A percentile compares a stretch with the other conserved stretches of the same genome.
These are phyloP conservation scores for Morpho achilles DNA, from an alignment of 2,888 invertebrate genomes.

Conservation along the genomic window DNA sequence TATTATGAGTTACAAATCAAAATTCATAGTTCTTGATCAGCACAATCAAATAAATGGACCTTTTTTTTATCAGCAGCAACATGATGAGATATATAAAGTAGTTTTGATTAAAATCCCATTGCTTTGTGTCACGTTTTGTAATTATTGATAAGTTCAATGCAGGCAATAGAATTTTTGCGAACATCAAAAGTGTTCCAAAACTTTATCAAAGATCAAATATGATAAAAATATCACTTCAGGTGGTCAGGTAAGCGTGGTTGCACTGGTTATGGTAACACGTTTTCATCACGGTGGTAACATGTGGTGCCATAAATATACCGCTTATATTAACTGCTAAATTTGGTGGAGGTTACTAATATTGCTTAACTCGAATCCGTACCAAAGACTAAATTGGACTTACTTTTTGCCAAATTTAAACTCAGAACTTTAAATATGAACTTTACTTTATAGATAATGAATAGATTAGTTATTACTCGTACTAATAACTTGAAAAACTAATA, in stretches of 20 bases:
- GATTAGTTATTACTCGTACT: too few species aligned
- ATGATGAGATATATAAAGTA: conserved; percentile 43
- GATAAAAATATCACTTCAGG: conserved; percentile 33
- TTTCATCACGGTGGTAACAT: conserved; percentile 42
- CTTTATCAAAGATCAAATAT: too few species aligned
- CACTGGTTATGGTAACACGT: conserved; percentile 65
- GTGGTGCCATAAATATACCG: conserved; percentile 42
- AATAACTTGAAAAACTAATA: too few species aligned
- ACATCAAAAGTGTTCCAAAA: too few species aligned
- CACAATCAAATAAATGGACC: conserved; percentile 13
- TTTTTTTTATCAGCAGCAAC: conserved; percentile 29
- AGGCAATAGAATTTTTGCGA: neutral
- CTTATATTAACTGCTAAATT: conserved; percentile 40
- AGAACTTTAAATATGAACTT: too few species aligned
- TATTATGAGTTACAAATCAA: conserved; percentile 12
- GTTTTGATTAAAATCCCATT: conserved; percentile 64
- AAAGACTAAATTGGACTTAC: neutral
- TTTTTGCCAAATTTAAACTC: too few species aligned
- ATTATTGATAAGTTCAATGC: conserved; percentile 33
- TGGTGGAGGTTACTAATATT: conserved; percentile 44
- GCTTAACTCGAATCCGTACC: conserved; percentile 1
- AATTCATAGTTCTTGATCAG: conserved; percentile 14
- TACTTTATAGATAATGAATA: too few species aligned
- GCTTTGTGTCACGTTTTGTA: conserved; percentile 60
- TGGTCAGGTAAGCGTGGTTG: conserved; percentile 73